Conservation (phyloP, 2,113 vertebrate genomes). For the Thomomys bottae region DNA sequence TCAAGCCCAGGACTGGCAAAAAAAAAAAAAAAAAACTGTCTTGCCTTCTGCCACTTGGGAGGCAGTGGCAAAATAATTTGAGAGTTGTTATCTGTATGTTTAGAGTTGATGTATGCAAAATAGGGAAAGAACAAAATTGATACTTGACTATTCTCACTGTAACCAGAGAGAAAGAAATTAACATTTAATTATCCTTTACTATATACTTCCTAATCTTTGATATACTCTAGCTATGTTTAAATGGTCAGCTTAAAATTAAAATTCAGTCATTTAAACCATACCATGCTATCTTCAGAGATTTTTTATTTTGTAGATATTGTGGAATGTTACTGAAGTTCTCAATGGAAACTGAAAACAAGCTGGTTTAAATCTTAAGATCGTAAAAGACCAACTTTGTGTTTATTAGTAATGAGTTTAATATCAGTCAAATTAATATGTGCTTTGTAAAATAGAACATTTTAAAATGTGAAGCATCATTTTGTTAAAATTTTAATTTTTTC, state of each 20-base stretch:
- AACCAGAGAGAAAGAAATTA: conserved; percentile 63
- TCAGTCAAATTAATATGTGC: conserved; percentile 51
- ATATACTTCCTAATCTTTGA: conserved; percentile 66
- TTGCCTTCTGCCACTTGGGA: conserved; percentile 55
- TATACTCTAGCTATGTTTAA: conserved; percentile 31
- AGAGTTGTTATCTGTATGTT: conserved; percentile 68
- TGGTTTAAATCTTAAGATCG: conserved; percentile 49
- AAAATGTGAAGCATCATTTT: conserved; percentile 67
- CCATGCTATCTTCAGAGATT: conserved; percentile 61
- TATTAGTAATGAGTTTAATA: conserved; percentile 52
- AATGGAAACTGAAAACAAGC: conserved; percentile 73
- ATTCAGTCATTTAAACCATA: conserved; percentile 80
- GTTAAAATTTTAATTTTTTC: conserved; percentile 69
- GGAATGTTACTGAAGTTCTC: conserved; percentile 68
- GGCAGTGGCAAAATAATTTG: conserved; percentile 55
- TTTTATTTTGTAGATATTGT: conserved; percentile 83
- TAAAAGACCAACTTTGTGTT: conserved; percentile 27
- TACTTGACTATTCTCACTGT: conserved; percentile 69
- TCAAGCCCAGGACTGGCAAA: too few species aligned
- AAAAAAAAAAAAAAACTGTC: conserved; percentile 24
- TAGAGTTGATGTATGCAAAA: conserved; percentile 75
- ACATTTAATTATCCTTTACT: conserved; percentile 69
- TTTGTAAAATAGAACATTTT: conserved; percentile 45
- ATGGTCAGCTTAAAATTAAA: conserved; percentile 79
- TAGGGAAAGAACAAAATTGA: conserved; percentile 65